Base-by-base conservation (phyloP, 2,113 vertebrate species). In the Chaetops frenatus region DNA sequence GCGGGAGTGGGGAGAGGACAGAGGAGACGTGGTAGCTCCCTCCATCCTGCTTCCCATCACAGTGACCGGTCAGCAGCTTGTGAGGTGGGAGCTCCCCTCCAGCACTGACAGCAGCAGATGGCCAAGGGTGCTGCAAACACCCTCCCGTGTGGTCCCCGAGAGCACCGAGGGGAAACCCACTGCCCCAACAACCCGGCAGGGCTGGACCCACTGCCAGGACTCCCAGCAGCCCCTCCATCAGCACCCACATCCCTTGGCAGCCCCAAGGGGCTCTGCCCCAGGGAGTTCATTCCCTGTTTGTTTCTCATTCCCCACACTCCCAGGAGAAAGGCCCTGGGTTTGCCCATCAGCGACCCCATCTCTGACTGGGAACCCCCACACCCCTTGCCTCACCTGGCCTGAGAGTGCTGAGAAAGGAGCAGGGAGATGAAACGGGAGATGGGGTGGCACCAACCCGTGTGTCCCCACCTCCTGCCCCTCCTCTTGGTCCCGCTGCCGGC, bases 41-140 rank as follows among this genome's bases (percentile, higher is more conserved):
- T 72, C 66, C 45, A 36, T 58, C 84, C 86, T 51, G 14, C 44
- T 66, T 60, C 76, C 94, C 84, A 10, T 96, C 96, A 97, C 96
- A 97, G 97, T 97, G 96, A 94, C 54, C 8, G 95, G 96, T 97
- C 94, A 38, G 90, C 87, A 94, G 89, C 76, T 79, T 20, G 50
- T 19, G 69, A 91, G 71, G 62, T 36, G 79, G 42, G 87, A 90
- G 54, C 47, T 90, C 62, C 62, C 54, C 79, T 35, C 54, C 0
- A 0, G 54, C 70, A 67, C 53, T 6, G 54, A 53, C 25, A 29
- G 2, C 7, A 61, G 73, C 51, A 23, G 69, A 67, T 12, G 79
- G 53, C 21, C 51, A 40, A 23, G 23, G 56, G 47, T 18, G 24
- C 67, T 40, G n/a, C 61, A 25, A 57, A 35, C 54, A 36, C 50